Evolutionary conservation across 2,888 invertebrate species (phyloP), one percentile per base, ranked within the genome.

Genomic region (Scaptodrosophila latifasciaeformis): DNA sequence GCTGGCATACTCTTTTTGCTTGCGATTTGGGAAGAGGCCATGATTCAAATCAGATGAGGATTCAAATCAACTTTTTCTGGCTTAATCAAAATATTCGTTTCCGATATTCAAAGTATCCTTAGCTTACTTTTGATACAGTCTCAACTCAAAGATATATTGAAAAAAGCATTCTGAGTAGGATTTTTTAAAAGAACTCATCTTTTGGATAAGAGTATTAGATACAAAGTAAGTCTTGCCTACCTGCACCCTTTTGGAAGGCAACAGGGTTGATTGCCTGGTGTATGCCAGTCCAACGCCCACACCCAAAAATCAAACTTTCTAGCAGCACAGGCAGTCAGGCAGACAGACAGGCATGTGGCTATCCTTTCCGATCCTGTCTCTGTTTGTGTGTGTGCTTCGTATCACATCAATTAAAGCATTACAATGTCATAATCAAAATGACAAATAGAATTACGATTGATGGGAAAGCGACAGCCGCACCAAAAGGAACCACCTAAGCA

Each of bases 381-480:
- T 46, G 46, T 18, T 21, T 13, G 5, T 18, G 30, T 27, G 27
- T 47, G 2, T 31, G n/a, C n/a, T 27, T 62, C 62, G 55, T 65
- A 65, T 63, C 66, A 77, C 85, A 82, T 85, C 85, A 84, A 85
- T 84, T 85, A 85, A 82, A 82, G 85, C 82, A 84, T 84, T 84
- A 84, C 84, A 85, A 85, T 81, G 85, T 85, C 85, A 85, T 84
- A 84, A 84, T 84, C 85, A 85, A 81, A 83, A 85, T 84, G 85
- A 85, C 84, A 84, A 84, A 85, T 85, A 85, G 80, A 84, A 84
- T 84, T 85, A 85, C 71, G 74, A 70, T 74, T 75, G 84, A 85
- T 81, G 82, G 74, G 76, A 79, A 85, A 69, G 65, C 82, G 81
- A 70, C 85, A 85, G 82, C 70, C 66, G 65, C 19, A 46, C 15